A percentile compares a stretch with the other conserved stretches of the same genome.
phyloP scores from a whole-genome alignment of 2,797 vertebrate species.

The Macroramphosus scolopax region DNA sequence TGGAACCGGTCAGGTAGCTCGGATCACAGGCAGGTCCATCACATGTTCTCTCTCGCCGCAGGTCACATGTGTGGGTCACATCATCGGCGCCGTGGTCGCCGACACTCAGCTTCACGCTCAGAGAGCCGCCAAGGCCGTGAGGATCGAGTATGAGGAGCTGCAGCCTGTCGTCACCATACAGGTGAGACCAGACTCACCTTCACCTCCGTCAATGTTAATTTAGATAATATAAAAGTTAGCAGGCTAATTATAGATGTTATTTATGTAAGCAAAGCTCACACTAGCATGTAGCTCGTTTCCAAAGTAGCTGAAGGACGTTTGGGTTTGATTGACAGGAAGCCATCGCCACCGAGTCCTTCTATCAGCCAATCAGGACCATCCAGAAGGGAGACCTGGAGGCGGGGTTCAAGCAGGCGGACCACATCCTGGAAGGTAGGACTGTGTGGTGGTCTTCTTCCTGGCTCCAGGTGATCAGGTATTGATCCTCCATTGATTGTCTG shows the following conservation, averaged over 20 bases:
- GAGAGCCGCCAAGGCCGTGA: constrained; percentile 85
- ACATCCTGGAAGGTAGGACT: constrained; percentile 85
- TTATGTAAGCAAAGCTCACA: no score
- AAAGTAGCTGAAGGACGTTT: no score
- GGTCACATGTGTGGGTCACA: constrained; percentile 94
- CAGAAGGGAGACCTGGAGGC: constrained; percentile 84
- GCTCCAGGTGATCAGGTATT: background rate
- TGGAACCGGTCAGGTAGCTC: no score
- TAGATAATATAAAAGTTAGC: no score
- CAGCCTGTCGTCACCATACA: constrained; percentile 87
- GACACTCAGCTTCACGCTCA: constrained; percentile 90
- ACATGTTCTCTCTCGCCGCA: constrained; percentile 33
- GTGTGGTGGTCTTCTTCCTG: background rate
- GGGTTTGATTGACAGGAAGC: constrained; percentile 83
- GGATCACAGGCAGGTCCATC: no score
- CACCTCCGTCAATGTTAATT: no score
- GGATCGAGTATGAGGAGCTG: constrained; percentile 86
- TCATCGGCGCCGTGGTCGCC: constrained; percentile 89
- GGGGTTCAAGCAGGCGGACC: constrained; percentile 89
- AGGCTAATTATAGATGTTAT: no score
- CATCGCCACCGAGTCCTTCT: constrained; percentile 86
- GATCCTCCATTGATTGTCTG: constrained; percentile 6
- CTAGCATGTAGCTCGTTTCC: no score
- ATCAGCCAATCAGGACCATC: constrained; percentile 78
- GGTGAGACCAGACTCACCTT: constrained; percentile 71